Evolutionary conservation across 2,797 vertebrate species (phyloP), one percentile per base, ranked within the genome.

Genomic region (Xiphorhynchus erythropygius): DNA sequence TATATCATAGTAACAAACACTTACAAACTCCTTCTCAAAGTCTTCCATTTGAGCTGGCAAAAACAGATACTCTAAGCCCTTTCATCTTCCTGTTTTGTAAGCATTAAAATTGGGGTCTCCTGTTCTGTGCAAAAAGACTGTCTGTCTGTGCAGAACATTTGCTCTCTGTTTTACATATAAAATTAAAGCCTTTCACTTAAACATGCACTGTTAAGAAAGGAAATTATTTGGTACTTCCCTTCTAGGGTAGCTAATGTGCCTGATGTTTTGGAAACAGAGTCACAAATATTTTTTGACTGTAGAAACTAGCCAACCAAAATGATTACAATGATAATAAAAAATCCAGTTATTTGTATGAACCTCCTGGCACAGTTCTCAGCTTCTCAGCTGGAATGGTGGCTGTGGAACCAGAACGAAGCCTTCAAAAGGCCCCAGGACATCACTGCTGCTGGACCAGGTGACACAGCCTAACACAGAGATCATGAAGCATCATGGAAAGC

Each of bases 111-210:
- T n/a, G 22, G 63, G 33, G 37, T 90, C 37, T 89, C 32, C 27
- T 49, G 8, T 86, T 92, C 82, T 89, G 75, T 79, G 50, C 52
- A 90, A 75, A 87, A 69, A 3, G 52, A 41, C 19, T 85, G 32
- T 42, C 37, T 41, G 33, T 32, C 47, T 68, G 53, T 50, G 62
- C 77, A 91, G 62, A 85, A 89, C 23, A 28, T 65, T 55, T 59
- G 13, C 15, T 80, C 21, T 75, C 70, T 70, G 33, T 70, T 70
- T 67, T 44, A 49, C 28, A 5, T n/a, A 59, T 13, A 59, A 87
- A 90, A 93, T 78, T 47, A 93, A 93, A 91, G 28, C 27, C 78
- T 91, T 92, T 65, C 69, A 79, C 35, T 60, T 69, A 64, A 77
- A 73, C 10, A 19, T 44, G 42, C 2, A 3, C 11, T 44, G 5